Evolutionary conservation across 2,113 vertebrate genomes (phyloP), one percentile per base, ranked within the genome.

Genomic region (Rhipidura dahli): DNA sequence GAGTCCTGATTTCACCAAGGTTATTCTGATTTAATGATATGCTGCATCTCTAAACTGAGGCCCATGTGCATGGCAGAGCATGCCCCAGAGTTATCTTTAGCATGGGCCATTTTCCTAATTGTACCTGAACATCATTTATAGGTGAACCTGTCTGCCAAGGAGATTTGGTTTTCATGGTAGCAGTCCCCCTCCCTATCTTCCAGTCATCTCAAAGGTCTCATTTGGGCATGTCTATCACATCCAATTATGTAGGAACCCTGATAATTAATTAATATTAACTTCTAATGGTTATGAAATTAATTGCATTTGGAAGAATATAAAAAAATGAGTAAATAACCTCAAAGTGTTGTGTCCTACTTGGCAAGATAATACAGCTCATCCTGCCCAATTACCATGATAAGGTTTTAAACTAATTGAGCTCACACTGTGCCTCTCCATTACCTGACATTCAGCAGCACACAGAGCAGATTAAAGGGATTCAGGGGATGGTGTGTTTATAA

Each of bases 351-450:
- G 47, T 94, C 71, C 86, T 93, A 56, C 94, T 96, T 96, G 88
- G 82, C 92, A 95, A 91, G 33, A 61, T 92, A 91, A 88, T 81
- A 68, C 26, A 81, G 81, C 51, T 93, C 90, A 95, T 93, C 95
- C 90, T 96, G 57, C 90, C 72, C 83, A 97, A 95, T 97, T 96
- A 95, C 60, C 61, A 63, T 72, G 81, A 94, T 95, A 91, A 73
- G 86, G 94, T 95, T 95, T 96, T 92, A 93, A 93, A 84, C 60
- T 95, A 96, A 96, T 95, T 96, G 91, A 96, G 57, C 87, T 96
- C 97, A 96, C 68, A 87, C 88, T 95, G 91, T 88, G 91, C 37
- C 49, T 91, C 72, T 88, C 83, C 84, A 94, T 96, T 96, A 95
- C 82, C 83, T 96, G 84, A 86, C 65, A 76, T 93, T 91, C 70